Evolutionary conservation across 2,888 invertebrate genomes (phyloP).

Genomic region (Oscheius sp.): DNA sequence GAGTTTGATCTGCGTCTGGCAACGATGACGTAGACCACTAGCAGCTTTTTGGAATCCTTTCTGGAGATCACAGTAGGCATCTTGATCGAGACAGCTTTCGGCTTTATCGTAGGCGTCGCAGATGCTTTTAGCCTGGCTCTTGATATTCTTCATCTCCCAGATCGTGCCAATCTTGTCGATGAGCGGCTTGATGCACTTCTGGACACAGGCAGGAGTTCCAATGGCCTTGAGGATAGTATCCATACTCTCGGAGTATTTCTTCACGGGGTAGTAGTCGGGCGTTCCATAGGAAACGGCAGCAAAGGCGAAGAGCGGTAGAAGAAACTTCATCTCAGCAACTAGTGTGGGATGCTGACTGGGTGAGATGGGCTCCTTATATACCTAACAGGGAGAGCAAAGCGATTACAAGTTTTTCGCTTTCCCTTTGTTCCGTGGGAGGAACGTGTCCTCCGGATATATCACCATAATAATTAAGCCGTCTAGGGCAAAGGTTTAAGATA

Average conservation of each 20-base stretch:
- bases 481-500: too few relatives aligned
- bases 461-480: too few relatives aligned
- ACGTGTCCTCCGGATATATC: too few relatives aligned
- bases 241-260: slow-evolving; percentile 15
- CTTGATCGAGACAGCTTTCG: slow-evolving; percentile 40
- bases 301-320: neutral
- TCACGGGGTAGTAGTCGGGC: neutral
- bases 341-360: neutral
- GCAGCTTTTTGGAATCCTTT: slow-evolving; percentile 40
- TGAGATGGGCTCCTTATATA: slow-evolving; percentile 2
- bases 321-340: neutral
- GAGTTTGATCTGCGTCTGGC: slow-evolving; percentile 43
- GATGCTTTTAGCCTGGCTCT: slow-evolving; percentile 41
- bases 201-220: slow-evolving; percentile 50
- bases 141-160: slow-evolving; percentile 51
- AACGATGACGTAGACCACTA: slow-evolving; percentile 20
- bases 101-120: slow-evolving; percentile 48
- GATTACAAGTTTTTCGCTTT: neutral
- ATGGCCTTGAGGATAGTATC: slow-evolving; percentile 54
- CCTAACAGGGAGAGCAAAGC: neutral
- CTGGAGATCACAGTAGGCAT: slow-evolving; percentile 46
- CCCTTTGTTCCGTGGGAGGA: too few relatives aligned
- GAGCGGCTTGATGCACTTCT: slow-evolving; percentile 53
- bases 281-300: neutral
- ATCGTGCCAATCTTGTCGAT: slow-evolving; percentile 45